Conservation (phyloP, 2,113 vertebrate genomes). For the Mesoclemmys tuberculata region DNA sequence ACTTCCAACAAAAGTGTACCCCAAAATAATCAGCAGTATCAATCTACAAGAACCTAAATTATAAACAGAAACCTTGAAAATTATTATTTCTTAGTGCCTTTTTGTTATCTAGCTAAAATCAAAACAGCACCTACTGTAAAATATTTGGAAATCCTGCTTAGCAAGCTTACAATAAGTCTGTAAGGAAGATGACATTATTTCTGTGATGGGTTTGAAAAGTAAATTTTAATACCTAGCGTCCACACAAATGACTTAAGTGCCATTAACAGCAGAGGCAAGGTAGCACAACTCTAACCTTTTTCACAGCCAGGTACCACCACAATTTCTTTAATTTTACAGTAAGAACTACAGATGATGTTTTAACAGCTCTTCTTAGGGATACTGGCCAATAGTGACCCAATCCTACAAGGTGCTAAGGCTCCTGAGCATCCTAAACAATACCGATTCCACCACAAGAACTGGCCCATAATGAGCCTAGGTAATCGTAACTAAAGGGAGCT, state of each 20-base stretch:
- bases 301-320: background rate
- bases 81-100: slow-evolving; percentile 51
- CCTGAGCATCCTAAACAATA: rapidly evolving
- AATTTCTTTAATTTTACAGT: background rate
- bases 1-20: slow-evolving; percentile 41
- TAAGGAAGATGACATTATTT: background rate
- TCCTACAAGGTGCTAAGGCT: background rate
- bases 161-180: background rate
- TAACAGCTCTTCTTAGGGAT: background rate
- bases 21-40: slow-evolving; percentile 59
- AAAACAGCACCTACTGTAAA: background rate
- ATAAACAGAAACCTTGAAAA: slow-evolving; percentile 50
- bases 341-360: background rate
- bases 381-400: rapidly evolving
- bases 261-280: background rate
- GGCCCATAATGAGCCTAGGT: rapidly evolving
- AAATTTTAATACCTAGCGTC: background rate
- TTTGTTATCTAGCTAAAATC: slow-evolving; percentile 62
- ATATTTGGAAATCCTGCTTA: background rate
- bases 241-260: background rate
- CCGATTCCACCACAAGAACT: background rate
- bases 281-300: background rate
- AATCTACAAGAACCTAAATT: slow-evolving; percentile 33
- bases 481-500: rapidly evolving
- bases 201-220: background rate